Conservation (phyloP, 2,888 invertebrate species). For the Neocrepidodera transversa region DNA sequence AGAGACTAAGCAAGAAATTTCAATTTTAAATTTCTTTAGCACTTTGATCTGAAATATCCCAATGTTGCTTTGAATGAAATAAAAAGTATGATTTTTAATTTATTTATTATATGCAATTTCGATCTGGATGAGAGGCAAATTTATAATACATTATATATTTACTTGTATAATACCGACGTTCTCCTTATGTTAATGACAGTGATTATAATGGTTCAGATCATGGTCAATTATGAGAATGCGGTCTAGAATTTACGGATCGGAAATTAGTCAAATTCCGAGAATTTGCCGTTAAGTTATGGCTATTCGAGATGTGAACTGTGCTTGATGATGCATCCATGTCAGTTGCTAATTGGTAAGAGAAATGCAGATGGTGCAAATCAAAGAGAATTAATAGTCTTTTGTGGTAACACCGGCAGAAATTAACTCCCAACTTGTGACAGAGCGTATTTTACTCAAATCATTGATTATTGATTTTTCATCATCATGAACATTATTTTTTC, state of each 20-base stretch:
- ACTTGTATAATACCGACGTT: no score
- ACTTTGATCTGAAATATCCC: no score
- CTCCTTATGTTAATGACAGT: not conserved
- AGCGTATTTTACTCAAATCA: no score
- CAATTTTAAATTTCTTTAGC: no score
- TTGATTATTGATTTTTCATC: no score
- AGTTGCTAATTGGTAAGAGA: conserved; percentile 20
- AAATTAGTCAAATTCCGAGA: conserved; percentile 25
- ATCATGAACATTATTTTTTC: no score
- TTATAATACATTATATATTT: no score
- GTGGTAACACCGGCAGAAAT: not conserved
- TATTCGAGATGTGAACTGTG: conserved; percentile 6
- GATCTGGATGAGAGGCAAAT: no score
- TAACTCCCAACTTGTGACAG: not conserved
- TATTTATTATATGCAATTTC: no score
- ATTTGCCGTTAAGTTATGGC: conserved; percentile 20
- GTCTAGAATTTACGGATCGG: conserved; percentile 20
- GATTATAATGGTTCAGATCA: not conserved
- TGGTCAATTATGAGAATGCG: conserved; percentile 27
- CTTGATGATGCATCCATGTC: conserved; percentile 12
- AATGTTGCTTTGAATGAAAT: no score
- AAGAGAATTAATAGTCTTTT: conserved; percentile 3
- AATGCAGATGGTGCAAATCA: conserved; percentile 16
- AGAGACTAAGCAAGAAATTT: no score
- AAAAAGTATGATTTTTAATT: no score